Evolutionary conservation across 2,888 invertebrate species (phyloP).

Genomic region (Platycheirus albimanus): DNA sequence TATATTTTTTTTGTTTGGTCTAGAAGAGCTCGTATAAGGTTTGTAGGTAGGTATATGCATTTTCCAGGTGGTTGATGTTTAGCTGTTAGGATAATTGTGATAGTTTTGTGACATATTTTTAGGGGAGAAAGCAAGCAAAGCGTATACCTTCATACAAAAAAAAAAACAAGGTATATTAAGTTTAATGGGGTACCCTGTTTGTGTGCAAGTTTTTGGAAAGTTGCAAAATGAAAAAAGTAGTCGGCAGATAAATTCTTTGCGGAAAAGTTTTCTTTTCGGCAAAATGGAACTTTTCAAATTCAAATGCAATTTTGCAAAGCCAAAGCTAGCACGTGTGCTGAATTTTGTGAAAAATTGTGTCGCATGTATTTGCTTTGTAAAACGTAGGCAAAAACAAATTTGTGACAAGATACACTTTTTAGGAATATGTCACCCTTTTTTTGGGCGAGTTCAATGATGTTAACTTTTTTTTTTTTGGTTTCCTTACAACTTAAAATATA

Average conservation of each 20-base stretch:
- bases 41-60: constrained; percentile 2
- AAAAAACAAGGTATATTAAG: constrained; percentile 13
- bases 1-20: too few relatives aligned
- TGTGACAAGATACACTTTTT: too few relatives aligned
- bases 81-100: constrained; percentile 57
- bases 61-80: constrained; percentile 47
- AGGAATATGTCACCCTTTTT: too few relatives aligned
- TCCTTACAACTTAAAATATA: too few relatives aligned
- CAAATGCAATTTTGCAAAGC: too few relatives aligned
- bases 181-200: constrained; percentile 17
- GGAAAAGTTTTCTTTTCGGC: neutral
- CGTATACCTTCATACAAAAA: neutral
- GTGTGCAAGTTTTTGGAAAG: neutral
- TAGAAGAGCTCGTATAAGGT: neutral
- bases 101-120: constrained; percentile 57
- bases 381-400: too few relatives aligned
- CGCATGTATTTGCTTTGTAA: too few relatives aligned
- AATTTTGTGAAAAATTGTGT: too few relatives aligned
- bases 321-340: too few relatives aligned
- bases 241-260: neutral
- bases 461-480: too few relatives aligned
- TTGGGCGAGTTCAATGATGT: too few relatives aligned
- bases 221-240: neutral
- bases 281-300: too few relatives aligned
- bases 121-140: neutral